Evolutionary conservation across 2,888 invertebrate genomes (phyloP).

Genomic region (Meiosimyza decipiens): DNA sequence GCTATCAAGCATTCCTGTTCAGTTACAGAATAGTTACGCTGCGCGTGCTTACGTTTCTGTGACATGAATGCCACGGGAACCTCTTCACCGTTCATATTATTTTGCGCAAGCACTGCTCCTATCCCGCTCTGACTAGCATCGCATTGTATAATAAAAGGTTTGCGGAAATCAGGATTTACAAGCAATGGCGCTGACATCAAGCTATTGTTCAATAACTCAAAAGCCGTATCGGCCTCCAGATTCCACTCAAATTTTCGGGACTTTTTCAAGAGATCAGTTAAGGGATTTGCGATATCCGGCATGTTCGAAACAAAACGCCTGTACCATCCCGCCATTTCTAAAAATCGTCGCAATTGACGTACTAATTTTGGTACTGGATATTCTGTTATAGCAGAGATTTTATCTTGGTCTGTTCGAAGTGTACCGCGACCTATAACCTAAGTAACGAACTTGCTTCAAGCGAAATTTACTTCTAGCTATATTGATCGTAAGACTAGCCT

Average conservation of each 20-base stretch:
- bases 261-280: background rate
- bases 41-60: conserved; percentile 36
- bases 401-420: background rate
- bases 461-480: background rate
- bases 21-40: conserved; percentile 41
- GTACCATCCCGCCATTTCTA: conserved; percentile 9
- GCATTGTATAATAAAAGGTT: background rate
- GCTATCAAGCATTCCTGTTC: conserved; percentile 43
- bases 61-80: conserved; percentile 37
- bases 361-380: background rate
- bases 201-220: background rate
- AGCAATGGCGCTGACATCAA: conserved; percentile 37
- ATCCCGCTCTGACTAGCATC: no score
- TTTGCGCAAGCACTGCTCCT: conserved; percentile 32
- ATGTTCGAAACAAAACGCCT: background rate
- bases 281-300: background rate
- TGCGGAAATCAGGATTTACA: conserved; percentile 36
- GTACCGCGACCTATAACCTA: background rate
- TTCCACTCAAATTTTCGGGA: background rate
- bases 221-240: background rate
- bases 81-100: conserved; percentile 23
- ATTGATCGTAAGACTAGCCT: background rate
- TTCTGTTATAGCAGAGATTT: background rate
- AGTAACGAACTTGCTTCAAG: background rate
- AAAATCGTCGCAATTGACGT: conserved; percentile 2